Percentiles rank a stretch among this genome's conserved stretches.
phyloP scores from a whole-genome alignment of 2,888 invertebrate genomes.

The Epistrophe grossulariae region DNA sequence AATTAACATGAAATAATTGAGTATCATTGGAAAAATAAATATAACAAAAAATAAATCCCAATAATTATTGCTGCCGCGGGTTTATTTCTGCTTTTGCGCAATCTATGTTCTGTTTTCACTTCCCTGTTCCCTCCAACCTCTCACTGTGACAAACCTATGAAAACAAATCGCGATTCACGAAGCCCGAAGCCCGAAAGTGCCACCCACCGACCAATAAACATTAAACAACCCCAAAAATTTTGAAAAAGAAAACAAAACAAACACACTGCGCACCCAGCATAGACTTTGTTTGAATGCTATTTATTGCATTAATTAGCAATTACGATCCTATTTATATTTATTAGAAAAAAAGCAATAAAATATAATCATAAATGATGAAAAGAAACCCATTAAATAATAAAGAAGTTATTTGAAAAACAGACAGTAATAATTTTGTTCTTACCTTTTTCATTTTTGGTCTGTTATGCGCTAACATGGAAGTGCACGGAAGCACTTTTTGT shows the following conservation, averaged over 20 bases:
- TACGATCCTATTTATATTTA: slow-evolving; percentile 61
- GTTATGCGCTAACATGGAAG: slow-evolving; percentile 69
- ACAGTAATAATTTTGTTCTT: slow-evolving; percentile 48
- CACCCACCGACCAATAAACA: slow-evolving; percentile 40
- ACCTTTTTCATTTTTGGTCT: slow-evolving; percentile 70
- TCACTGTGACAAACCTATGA: background rate
- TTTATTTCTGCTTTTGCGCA: slow-evolving; percentile 57
- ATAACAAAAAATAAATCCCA: slow-evolving; percentile 63
- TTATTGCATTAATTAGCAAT: slow-evolving; percentile 73
- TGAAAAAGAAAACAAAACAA: slow-evolving; percentile 60
- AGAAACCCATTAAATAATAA: slow-evolving; percentile 15
- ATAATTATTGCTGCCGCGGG: slow-evolving; percentile 32
- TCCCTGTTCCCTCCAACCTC: background rate
- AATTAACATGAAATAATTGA: slow-evolving; percentile 63
- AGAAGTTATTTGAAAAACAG: slow-evolving; percentile 48
- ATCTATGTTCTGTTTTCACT: slow-evolving; percentile 34
- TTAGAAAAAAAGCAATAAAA: slow-evolving; percentile 62
- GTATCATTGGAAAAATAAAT: slow-evolving; percentile 45
- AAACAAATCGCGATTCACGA: slow-evolving; percentile 3
- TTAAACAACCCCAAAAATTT: background rate
- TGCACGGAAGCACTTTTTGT: slow-evolving; percentile 68
- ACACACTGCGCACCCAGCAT: slow-evolving; percentile 42
- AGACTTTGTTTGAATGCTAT: slow-evolving; percentile 32
- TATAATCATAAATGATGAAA: slow-evolving; percentile 49
- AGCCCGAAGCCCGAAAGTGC: slow-evolving; percentile 39